A percentile compares a stretch with the other conserved stretches of the same genome.
These are phyloP conservation scores for Montipora capitata DNA, from an alignment of 92 coral and sea anemone species.

Conservation along the genomic window DNA sequence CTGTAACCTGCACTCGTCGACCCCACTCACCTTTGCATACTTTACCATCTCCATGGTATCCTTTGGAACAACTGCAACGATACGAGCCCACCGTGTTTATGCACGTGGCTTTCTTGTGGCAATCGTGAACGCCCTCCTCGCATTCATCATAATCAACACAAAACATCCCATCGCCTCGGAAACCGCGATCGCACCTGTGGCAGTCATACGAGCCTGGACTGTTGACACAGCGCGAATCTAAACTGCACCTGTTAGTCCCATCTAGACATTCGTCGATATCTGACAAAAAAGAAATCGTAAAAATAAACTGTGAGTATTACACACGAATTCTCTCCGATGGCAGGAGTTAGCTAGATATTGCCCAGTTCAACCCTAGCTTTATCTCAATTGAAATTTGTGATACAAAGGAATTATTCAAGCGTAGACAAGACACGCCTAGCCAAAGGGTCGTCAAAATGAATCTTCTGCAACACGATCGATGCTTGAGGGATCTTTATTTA, in stretches of 20 bases:
- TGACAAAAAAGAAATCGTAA: background rate
- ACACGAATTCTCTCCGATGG: too few species aligned
- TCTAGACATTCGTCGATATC: slow-evolving; percentile 37
- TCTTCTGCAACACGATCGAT: too few species aligned
- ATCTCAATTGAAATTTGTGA: too few species aligned
- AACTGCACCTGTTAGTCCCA: background rate
- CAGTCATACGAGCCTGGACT: background rate
- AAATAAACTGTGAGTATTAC: too few species aligned
- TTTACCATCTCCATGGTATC: background rate
- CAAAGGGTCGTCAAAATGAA: too few species aligned
- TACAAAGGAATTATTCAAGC: too few species aligned
- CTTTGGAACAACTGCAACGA: background rate
- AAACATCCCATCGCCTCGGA: background rate
- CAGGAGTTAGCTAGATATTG: too few species aligned
- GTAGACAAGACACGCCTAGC: too few species aligned
- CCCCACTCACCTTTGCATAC: background rate
- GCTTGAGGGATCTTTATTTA: too few species aligned
- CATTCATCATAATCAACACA: slow-evolving; percentile 38
- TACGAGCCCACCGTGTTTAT: slow-evolving; percentile 18
- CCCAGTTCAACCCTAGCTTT: too few species aligned
- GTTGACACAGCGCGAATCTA: slow-evolving; percentile 24
- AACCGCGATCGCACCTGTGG: background rate
- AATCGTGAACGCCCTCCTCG: background rate
- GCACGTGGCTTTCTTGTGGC: slow-evolving; percentile 5
- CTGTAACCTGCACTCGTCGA: too few species aligned